Evolutionary conservation across 2,113 vertebrate genomes (phyloP).

Genomic region (Cyphomyrus discorhynchus): DNA sequence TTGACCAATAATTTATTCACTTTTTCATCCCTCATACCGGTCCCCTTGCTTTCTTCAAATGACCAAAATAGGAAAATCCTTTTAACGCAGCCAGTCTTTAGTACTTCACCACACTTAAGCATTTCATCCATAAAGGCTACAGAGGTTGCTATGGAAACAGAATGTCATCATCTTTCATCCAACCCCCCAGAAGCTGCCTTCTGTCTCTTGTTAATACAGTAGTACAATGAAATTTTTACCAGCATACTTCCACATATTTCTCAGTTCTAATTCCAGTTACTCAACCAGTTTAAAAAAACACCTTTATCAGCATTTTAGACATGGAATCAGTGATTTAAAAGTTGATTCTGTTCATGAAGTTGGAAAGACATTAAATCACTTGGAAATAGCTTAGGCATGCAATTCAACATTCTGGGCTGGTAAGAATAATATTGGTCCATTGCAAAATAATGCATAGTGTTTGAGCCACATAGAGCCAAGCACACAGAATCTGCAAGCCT

Average conservation of each 20-base stretch:
- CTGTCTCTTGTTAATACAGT: neutral
- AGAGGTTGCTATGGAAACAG: constrained; percentile 2
- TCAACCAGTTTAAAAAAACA: neutral
- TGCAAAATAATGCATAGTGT: neutral
- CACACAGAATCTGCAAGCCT: neutral
- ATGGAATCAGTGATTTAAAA: neutral
- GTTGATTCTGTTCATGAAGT: neutral
- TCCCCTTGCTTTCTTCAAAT: neutral
- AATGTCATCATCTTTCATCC: neutral
- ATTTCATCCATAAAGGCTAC: neutral
- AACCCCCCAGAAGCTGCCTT: neutral
- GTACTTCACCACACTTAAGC: neutral
- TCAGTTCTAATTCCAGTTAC: neutral
- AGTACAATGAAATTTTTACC: neutral
- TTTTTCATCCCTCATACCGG: neutral
- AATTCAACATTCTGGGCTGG: neutral
- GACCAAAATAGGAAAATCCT: neutral
- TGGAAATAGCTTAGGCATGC: neutral
- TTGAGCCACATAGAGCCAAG: neutral
- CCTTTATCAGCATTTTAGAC: neutral
- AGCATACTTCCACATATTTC: neutral
- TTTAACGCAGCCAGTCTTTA: neutral
- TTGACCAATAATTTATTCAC: neutral
- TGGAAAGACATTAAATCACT: neutral
- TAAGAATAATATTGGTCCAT: neutral